Evolutionary conservation across 2,113 vertebrate species (phyloP), one percentile per base, ranked within the genome.

Genomic region (Bos javanicus): DNA sequence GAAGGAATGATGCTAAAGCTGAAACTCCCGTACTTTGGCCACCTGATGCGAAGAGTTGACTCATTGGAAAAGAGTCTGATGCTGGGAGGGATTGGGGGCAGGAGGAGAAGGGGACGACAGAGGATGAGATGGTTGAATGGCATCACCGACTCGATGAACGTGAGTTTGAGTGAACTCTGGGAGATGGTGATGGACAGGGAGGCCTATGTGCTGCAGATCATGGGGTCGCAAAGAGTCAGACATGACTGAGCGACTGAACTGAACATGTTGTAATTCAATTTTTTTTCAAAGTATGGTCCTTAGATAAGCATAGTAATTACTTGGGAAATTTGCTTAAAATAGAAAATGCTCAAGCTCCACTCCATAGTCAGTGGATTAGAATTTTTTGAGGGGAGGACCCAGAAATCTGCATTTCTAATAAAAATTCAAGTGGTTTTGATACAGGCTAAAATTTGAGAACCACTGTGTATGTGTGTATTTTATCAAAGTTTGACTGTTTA

Each of bases 301-400:
- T 60, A 93, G 60, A 50, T 17, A 80, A 86, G 6, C 43, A 36
- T 87, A 48, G 28, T 78, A 94, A 59, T 91, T 19, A 80, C n/a
- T 10, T 80, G 30, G 26, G 62, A 26, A 96, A 74, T 89, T 95
- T 81, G 36, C 83, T 95, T 85, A 91, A 93, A 91, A 91, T 84
- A 56, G 23, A 88, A 91, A 39, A 81, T 89, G 82, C 48, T 57
- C 30, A 84, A 71, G 21, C 12, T 17, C 15, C 9, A 81, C 19
- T 30, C 13, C 9, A 16, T 2, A 74, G 48, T 86, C n/a, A 25
- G 1, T 93, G 46, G 90, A 43, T 95, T 64, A 80, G 52, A 97
- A 82, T 60, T 92, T 92, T 52, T 8, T 2, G 14, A 30, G 25
- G 6, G 9, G 16, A 57, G 3, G 28, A 10, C 33, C 59, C 43